Conservation (phyloP, 2,113 vertebrate species). For the Halichoeres trimaculatus region DNA sequence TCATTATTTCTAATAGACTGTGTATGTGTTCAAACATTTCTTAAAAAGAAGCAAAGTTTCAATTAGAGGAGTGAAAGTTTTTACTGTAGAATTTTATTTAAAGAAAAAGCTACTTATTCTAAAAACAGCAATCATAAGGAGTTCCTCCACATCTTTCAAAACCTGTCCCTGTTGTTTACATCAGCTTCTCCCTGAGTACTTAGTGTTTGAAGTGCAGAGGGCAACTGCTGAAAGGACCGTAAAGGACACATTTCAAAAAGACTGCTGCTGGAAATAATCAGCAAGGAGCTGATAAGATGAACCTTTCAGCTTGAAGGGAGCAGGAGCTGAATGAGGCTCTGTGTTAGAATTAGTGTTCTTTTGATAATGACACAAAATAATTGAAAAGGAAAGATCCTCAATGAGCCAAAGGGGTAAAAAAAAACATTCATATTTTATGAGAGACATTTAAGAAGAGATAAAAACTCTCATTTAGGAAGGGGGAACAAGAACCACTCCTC, state of each 20-base stretch:
- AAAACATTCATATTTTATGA: constrained; percentile 3
- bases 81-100: no score
- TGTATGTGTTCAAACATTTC: no score
- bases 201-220: constrained; percentile 27
- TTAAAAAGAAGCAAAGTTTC: no score
- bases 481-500: neutral
- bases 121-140: neutral
- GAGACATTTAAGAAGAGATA: constrained; percentile 37
- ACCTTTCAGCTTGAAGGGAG: constrained; percentile 16
- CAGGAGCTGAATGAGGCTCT: neutral
- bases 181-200: constrained; percentile 1
- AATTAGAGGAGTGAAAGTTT: no score
- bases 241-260: constrained; percentile 25
- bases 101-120: no score
- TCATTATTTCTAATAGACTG: no score
- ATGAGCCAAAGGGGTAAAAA: neutral
- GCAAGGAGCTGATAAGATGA: neutral
- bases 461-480: constrained; percentile 22
- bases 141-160: neutral
- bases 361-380: constrained; percentile 23
- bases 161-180: constrained; percentile 8
- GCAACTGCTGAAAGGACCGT: constrained; percentile 1
- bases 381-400: neutral
- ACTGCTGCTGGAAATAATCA: constrained; percentile 19
- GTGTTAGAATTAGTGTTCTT: constrained; percentile 4